phyloP scores from a whole-genome alignment of 1,140 invertebrate species.

The Drosophila nasuta region DNA sequence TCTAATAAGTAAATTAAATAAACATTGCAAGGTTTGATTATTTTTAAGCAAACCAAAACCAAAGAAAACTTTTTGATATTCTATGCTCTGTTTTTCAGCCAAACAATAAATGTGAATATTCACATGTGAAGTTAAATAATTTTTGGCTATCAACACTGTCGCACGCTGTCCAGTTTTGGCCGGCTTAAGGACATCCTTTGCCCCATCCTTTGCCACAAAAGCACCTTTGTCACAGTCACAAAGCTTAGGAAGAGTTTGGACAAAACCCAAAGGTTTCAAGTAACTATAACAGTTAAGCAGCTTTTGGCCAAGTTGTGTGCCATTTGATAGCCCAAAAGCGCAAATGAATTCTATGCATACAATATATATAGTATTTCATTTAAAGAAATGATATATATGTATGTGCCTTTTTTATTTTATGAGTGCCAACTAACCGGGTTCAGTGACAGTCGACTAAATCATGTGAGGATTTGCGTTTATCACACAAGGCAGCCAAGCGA shows the following conservation, averaged over 20 bases:
- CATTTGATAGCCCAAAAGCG: constrained; percentile 65
- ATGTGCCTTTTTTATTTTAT: constrained; percentile 58
- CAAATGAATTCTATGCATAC: constrained; percentile 58
- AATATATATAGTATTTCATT: constrained; percentile 37
- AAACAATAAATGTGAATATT: constrained; percentile 66
- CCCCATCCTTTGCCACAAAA: neutral
- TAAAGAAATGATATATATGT: constrained; percentile 39
- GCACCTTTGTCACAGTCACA: constrained; percentile 55
- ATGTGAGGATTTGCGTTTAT: constrained; percentile 76
- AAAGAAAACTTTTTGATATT: neutral
- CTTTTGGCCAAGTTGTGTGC: constrained; percentile 68
- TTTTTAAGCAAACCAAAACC: too few species aligned
- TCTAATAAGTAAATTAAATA: too few species aligned
- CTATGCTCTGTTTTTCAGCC: constrained; percentile 1
- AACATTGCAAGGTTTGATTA: too few species aligned
- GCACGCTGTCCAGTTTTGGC: constrained; percentile 45
- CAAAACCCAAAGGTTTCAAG: constrained; percentile 29
- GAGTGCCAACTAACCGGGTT: constrained; percentile 69
- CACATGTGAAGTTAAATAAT: constrained; percentile 59
- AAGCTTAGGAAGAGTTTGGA: constrained; percentile 3
- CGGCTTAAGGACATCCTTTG: constrained; percentile 36
- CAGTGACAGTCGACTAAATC: constrained; percentile 62
- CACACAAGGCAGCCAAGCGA: constrained; percentile 36
- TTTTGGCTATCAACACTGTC: constrained; percentile 64
- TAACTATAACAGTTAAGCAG: constrained; percentile 81